Evolutionary conservation across 2,113 vertebrate genomes (phyloP), one percentile per base, ranked within the genome.

Genomic region (Desmodus rotundus): DNA sequence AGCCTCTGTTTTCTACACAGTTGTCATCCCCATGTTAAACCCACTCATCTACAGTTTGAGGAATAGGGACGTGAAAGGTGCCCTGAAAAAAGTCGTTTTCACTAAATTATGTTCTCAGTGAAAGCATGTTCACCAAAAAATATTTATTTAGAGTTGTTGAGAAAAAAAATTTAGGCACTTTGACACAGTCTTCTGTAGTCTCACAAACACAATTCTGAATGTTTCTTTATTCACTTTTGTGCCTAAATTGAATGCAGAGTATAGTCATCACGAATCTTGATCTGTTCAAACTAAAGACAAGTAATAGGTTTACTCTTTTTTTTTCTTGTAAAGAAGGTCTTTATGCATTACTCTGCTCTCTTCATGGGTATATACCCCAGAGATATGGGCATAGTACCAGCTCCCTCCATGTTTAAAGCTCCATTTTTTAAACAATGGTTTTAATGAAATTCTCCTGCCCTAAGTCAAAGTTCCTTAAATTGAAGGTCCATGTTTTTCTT

Each of bases 11-110:
- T 97, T 98, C 65, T 98, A 97, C 50, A 97, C 94, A 5, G 43
- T 97, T 14, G 61, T 98, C 67, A 97, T 97, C 17, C 97, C 96
- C 17, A 96, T 97, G 96, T 58, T 98, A 89, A 98, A 98, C 76
- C 97, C 94, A 31, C 38, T 98, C 3, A 98, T 98, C 87, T 98
- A 97, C 1, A 97, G 96, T 9, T 88, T 98, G 68, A 96, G 97
- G 63, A 98, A 98, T 83, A 97, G 96, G 8, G 95, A 98, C 31
- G 96, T 97, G 45, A 98, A 97, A 67, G 19, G 24, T 15, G 94
- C 97, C 14, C 31, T 96, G 16, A 84, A 15, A 47, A 98, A 97
- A 85, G 33, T 26, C 17, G 4, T 95, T 1, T n/a, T 2, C 6
- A 77, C 31, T 22, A 77, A 77, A 20, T 50, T 41, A 3, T 16